These are phyloP conservation scores for Drosophila baimaii DNA, from an alignment of 1,140 invertebrate species.

Conservation along the genomic window DNA sequence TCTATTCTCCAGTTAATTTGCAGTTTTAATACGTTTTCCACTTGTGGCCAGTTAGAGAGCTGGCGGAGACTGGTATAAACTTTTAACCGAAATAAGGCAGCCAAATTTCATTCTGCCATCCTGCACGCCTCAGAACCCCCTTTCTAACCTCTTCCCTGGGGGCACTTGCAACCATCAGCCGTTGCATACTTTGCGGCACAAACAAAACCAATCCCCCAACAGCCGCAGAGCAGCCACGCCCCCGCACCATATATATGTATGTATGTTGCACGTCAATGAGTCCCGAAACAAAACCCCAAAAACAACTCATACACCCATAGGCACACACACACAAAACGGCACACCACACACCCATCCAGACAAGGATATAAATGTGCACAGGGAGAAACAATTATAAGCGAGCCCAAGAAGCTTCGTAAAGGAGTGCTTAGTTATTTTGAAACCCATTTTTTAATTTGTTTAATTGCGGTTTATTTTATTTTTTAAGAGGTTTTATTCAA, in stretches of 20 bases:
- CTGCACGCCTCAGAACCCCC: background rate
- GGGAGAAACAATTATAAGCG: background rate
- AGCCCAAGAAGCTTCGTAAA: background rate
- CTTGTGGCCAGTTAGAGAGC: constrained; percentile 55
- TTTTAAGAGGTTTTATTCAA: background rate
- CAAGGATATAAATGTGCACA: constrained; percentile 12
- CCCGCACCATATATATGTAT: constrained; percentile 21
- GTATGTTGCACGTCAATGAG: constrained; percentile 73
- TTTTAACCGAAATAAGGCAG: constrained; percentile 49
- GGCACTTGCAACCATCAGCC: constrained; percentile 52
- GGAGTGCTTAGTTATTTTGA: no score
- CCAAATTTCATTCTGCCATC: constrained; percentile 40
- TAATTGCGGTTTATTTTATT: no score
- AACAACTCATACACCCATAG: constrained; percentile 45
- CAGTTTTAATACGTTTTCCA: constrained; percentile 79
- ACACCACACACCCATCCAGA: constrained; percentile 13
- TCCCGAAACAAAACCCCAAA: constrained; percentile 76
- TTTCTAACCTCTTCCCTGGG: constrained; percentile 2
- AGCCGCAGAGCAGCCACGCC: constrained; percentile 39
- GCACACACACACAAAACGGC: constrained; percentile 35
- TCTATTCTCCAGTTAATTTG: constrained; percentile 78
- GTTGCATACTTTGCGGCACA: constrained; percentile 58
- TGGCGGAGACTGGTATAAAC: constrained; percentile 16
- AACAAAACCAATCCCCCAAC: constrained; percentile 51
- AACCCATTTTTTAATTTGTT: no score